These are phyloP conservation scores for Ophonus ardosiacus DNA, from an alignment of 2,888 invertebrate genomes.

Conservation along the genomic window DNA sequence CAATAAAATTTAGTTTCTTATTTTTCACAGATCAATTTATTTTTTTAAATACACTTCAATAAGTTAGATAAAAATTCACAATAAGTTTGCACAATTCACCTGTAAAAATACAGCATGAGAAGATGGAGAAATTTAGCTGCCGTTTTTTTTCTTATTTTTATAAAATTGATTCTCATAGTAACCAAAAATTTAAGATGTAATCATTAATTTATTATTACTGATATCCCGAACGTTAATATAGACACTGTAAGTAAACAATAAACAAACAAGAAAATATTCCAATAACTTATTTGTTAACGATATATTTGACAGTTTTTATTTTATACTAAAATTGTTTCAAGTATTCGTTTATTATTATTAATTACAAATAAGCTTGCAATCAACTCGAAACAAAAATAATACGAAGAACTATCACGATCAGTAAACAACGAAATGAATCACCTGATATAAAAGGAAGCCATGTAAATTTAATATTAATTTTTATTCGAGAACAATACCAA, in stretches of 20 bases:
- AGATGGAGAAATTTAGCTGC: slow-evolving; percentile 52
- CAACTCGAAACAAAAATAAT: slow-evolving; percentile 7
- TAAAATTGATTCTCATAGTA: slow-evolving; percentile 38
- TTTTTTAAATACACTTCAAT: slow-evolving; percentile 19
- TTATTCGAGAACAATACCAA: slow-evolving; percentile 16
- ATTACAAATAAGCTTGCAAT: background rate
- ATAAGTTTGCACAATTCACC: slow-evolving; percentile 19
- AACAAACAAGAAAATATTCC: slow-evolving; percentile 7
- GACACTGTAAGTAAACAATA: slow-evolving; percentile 13
- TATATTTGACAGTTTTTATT: background rate
- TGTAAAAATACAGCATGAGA: slow-evolving; percentile 48
- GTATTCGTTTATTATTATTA: background rate
- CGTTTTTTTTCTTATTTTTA: slow-evolving; percentile 31
- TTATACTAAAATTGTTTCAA: background rate
- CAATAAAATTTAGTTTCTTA: slow-evolving; percentile 2
- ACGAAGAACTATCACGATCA: slow-evolving; percentile 23
- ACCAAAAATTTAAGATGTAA: slow-evolving; percentile 21
- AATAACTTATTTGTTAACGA: background rate
- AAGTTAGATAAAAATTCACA: slow-evolving; percentile 23
- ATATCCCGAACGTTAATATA: background rate
- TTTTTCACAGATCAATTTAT: slow-evolving; percentile 16
- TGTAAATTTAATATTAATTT: slow-evolving; percentile 57
- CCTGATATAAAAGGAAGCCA: slow-evolving; percentile 63
- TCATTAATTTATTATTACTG: slow-evolving; percentile 15
- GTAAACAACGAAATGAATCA: slow-evolving; percentile 62